Evolutionary conservation across 2,888 invertebrate species (phyloP).

Genomic region (Archaeoteleia sp.): DNA sequence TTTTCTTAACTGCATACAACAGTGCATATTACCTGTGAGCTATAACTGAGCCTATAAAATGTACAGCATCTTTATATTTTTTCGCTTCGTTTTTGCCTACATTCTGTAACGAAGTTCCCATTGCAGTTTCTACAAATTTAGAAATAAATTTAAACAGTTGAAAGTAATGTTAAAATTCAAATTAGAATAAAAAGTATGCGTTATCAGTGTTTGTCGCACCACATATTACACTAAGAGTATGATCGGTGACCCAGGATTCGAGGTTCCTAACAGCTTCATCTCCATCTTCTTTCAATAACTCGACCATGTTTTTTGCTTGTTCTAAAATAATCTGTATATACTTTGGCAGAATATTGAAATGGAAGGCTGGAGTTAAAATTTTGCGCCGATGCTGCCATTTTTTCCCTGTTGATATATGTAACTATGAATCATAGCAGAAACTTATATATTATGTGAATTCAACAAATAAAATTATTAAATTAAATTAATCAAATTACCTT

Average conservation of each 20-base stretch:
- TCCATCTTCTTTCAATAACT: constrained; percentile 14
- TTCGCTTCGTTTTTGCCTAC: constrained; percentile 19
- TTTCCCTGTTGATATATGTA: too few species aligned
- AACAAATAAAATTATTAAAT: not conserved
- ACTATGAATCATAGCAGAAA: too few species aligned
- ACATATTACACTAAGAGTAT: constrained; percentile 32
- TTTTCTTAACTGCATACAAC: too few species aligned
- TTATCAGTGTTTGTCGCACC: constrained; percentile 27
- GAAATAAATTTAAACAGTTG: constrained; percentile 32
- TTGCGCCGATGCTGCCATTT: constrained; percentile 31
- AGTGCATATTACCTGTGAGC: constrained; percentile 22
- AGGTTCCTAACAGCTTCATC: constrained; percentile 12
- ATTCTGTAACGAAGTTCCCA: constrained; percentile 38
- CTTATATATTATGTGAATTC: not conserved
- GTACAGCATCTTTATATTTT: constrained; percentile 34
- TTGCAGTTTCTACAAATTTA: constrained; percentile 74
- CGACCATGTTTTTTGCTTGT: constrained; percentile 15
- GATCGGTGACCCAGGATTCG: constrained; percentile 29
- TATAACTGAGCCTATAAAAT: constrained; percentile 19
- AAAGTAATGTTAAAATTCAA: not conserved
- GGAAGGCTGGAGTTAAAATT: constrained; percentile 33
- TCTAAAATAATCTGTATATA: constrained; percentile 31
- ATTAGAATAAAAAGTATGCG: not conserved
- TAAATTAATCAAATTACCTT: constrained; percentile 18
- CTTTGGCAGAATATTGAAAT: constrained; percentile 33